These are phyloP conservation scores for Stenopsyche tienmushanensis DNA, from an alignment of 1,140 invertebrate genomes.

Conservation along the genomic window DNA sequence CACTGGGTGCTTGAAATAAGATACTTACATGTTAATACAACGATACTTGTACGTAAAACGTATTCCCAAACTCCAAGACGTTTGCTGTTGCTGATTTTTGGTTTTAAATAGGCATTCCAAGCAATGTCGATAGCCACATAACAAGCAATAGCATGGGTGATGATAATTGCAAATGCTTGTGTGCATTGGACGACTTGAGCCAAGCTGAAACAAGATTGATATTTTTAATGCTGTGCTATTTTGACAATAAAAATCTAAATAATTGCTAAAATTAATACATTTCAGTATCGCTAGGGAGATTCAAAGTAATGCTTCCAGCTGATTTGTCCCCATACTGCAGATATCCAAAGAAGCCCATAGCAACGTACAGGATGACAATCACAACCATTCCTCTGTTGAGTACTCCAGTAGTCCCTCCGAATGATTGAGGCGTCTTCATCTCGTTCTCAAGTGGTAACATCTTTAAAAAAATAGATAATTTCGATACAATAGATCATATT, in stretches of 20 bases:
- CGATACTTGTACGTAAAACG: constrained; percentile 48
- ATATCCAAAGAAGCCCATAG: constrained; percentile 80
- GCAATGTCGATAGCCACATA: constrained; percentile 88
- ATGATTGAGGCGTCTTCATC: constrained; percentile 75
- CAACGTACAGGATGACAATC: constrained; percentile 70
- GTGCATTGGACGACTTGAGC: constrained; percentile 74
- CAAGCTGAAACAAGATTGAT: constrained; percentile 55
- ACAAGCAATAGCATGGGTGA: constrained; percentile 82
- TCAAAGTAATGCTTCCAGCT: constrained; percentile 69
- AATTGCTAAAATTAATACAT: constrained; percentile 54
- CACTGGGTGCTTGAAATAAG: no score
- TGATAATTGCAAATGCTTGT: constrained; percentile 78
- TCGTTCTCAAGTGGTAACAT: constrained; percentile 84
- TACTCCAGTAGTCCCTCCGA: constrained; percentile 70
- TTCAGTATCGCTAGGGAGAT: constrained; percentile 60
- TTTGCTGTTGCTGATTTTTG: constrained; percentile 42
- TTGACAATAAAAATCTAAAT: no score
- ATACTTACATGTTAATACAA: constrained; percentile 53
- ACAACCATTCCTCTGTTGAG: constrained; percentile 75
- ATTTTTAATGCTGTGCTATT: no score
- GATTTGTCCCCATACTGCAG: constrained; percentile 67
- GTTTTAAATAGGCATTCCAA: constrained; percentile 62
- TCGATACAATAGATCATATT: not conserved
- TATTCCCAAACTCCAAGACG: constrained; percentile 50
- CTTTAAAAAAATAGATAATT: constrained; percentile 56